Conservation (phyloP, 2,113 vertebrate species). For the Sebastes schlegelii region DNA sequence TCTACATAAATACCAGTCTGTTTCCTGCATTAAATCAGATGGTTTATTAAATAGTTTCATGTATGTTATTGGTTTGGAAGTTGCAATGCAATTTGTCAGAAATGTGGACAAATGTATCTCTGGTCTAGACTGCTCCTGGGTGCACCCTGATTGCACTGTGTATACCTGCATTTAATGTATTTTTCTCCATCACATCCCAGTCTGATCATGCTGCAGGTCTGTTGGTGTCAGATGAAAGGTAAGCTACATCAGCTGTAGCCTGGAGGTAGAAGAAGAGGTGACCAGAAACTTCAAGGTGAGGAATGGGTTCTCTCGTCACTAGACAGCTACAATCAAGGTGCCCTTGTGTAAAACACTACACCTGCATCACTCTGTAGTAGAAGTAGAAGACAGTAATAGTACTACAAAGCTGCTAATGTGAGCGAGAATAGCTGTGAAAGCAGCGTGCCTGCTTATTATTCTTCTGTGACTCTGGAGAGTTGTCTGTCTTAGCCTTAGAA, state of each 20-base stretch:
- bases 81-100: not conserved
- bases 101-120: not conserved
- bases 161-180: not conserved
- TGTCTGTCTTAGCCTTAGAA: slow-evolving; percentile 10
- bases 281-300: slow-evolving; percentile 8
- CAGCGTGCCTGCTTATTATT: slow-evolving; percentile 4
- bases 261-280: not conserved
- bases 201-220: slow-evolving; percentile 11
- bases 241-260: slow-evolving; percentile 27
- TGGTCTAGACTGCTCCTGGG: not conserved
- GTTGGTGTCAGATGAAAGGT: slow-evolving; percentile 20
- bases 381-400: slow-evolving; percentile 1
- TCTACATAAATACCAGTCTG: no score
- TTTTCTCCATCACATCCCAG: not conserved
- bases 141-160: not conserved
- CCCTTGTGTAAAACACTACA: slow-evolving; percentile 26
- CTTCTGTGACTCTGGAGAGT: slow-evolving; percentile 22
- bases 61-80: not conserved
- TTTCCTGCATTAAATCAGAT: no score
- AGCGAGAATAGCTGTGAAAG: slow-evolving; percentile 12
- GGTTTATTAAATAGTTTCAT: not conserved
- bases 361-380: slow-evolving; percentile 1
- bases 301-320: slow-evolving; percentile 5
- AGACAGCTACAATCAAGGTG: slow-evolving; percentile 21
- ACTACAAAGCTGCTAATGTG: slow-evolving; percentile 19